These are phyloP conservation scores for Xenopus tropicalis DNA, from an alignment of 2,113 vertebrate species.

Conservation along the genomic window UCB_Xtro_10.0 CM004443.2:145986501-145987000, in stretches of 20 bases:
- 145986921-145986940: constrained; percentile 42
- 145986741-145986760: neutral
- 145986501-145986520: too few species aligned
- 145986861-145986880: constrained; percentile 55
- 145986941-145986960: constrained; percentile 47
- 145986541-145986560: too few species aligned
- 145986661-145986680: too few species aligned
- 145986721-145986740: neutral
- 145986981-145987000: constrained; percentile 24
- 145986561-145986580: too few species aligned
- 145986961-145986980: constrained; percentile 49
- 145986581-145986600: too few species aligned
- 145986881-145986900: constrained; percentile 52
- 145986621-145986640: too few species aligned
- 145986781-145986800: neutral
- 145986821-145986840: constrained; percentile 1
- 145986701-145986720: neutral
- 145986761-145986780: neutral
- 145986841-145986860: constrained; percentile 49
- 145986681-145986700: too few species aligned
- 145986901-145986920: constrained; percentile 46
- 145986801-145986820: neutral
- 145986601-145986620: too few species aligned
- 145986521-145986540: too few species aligned
- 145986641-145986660: too few species aligned